Evolutionary conservation across 1,140 invertebrate genomes (phyloP), one percentile per base, ranked within the genome.

Genomic region (Micrasema longulum): DNA sequence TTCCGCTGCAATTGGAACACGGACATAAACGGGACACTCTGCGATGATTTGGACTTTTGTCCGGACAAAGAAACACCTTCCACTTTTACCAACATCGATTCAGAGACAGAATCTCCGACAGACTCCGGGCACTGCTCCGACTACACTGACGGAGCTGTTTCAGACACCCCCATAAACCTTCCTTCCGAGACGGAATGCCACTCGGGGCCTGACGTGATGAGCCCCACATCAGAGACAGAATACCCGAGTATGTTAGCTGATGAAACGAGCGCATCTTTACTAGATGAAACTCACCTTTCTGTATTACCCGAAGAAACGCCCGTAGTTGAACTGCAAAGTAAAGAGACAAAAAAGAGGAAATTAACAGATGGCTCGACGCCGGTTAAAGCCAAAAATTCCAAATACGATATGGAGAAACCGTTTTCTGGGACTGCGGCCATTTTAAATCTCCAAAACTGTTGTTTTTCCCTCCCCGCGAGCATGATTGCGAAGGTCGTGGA

Each of bases 1-100:
- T 83, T 80, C 74, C 77, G 80, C 47, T 81, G 81, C 63, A 70
- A 77, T 20, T 81, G 81, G 80, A 75, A 76, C 43, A 73, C 68
- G 1, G 74, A 76, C 26, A 38, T 57, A 23, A 67, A 63, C 23
- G 71, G 67, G 5, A 68, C 47, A 14, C 48, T 76, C 1, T 72
- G 71, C 18, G 74, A 76, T 64, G 71, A 76, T 63, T 63, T 76
- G 47, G 74, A 76, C 60, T 73, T 76, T 43, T 73, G 66, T 63
- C n/a, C 35, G 10, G 47, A 65, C 20, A 52, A 62, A 53, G 36
- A 35, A 9, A 16, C 14, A 18, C 20, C 23, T 9, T 4, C 9
- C n/a, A 2, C 18, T 7, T 22, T 10, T 63, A 18, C 50, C 52
- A 31, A 45, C 12, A 12, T 11, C 66, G 23, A 4, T 55, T n/a